Conservation (phyloP, 2,888 invertebrate genomes). For the Tenthredo notha region DNA sequence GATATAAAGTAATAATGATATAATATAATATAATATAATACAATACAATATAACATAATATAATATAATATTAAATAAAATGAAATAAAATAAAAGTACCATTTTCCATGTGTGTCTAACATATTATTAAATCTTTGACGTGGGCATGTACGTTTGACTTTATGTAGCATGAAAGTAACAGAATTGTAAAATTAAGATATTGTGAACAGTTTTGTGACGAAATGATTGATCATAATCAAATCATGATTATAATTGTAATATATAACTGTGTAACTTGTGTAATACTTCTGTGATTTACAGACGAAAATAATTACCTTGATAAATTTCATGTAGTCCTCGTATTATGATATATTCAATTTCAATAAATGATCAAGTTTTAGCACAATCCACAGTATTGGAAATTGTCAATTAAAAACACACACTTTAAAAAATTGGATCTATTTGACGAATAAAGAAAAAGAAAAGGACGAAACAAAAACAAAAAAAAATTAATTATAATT, state of each 20-base stretch:
- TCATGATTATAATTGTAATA: neutral
- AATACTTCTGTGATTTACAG: slow-evolving; percentile 11
- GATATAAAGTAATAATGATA: slow-evolving; percentile 23
- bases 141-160: slow-evolving; percentile 51
- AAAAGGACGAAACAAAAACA: neutral
- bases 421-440: slow-evolving; percentile 60
- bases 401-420: slow-evolving; percentile 67
- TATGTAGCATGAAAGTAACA: slow-evolving; percentile 55
- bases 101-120: slow-evolving; percentile 49
- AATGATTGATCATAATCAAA: slow-evolving; percentile 34
- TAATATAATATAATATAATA: slow-evolving; percentile 23
- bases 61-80: slow-evolving; percentile 9
- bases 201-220: slow-evolving; percentile 34
- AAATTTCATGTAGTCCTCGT: neutral
- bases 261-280: slow-evolving; percentile 10
- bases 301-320: neutral
- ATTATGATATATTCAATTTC: neutral
- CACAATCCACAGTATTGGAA: slow-evolving; percentile 68
- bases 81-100: slow-evolving; percentile 13
- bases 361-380: slow-evolving; percentile 46
- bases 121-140: slow-evolving; percentile 37
- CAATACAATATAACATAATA: neutral
- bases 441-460: slow-evolving; percentile 56
- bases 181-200: slow-evolving; percentile 22
- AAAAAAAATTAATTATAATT: slow-evolving; percentile 59